These are phyloP conservation scores for Piscicola geometra DNA, from an alignment of 2,888 invertebrate species.

Conservation along the genomic window DNA sequence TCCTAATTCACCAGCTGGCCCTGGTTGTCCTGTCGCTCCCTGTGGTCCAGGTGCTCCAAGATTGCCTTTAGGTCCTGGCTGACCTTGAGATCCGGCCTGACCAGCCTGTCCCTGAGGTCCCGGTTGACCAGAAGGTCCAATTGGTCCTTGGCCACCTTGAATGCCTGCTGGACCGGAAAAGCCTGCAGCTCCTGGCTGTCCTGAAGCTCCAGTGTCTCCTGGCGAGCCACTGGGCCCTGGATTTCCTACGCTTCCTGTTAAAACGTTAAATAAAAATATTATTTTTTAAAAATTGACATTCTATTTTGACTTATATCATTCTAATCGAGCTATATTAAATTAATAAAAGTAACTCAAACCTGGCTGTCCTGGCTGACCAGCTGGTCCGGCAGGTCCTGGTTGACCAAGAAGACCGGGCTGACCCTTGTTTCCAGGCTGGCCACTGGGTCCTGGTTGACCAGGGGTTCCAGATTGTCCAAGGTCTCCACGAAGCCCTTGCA, in stretches of 20 bases:
- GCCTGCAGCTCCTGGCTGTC: constrained; percentile 28
- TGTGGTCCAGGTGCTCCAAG: neutral
- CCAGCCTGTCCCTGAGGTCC: constrained; percentile 47
- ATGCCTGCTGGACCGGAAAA: constrained; percentile 35
- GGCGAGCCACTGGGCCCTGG: neutral
- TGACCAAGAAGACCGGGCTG: neutral
- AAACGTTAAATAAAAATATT: too few relatives aligned
- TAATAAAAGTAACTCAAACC: neutral
- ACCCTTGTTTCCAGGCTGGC: constrained; percentile 26
- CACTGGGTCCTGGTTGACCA: constrained; percentile 35
- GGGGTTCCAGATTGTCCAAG: constrained; percentile 24
- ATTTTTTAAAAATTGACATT: neutral
- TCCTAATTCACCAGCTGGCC: neutral
- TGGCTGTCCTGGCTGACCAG: constrained; percentile 11
- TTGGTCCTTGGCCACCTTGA: constrained; percentile 29
- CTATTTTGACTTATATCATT: neutral
- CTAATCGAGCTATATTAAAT: neutral
- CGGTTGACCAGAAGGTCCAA: constrained; percentile 40
- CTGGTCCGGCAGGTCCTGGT: constrained; percentile 10
- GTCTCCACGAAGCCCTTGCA: constrained; percentile 53
- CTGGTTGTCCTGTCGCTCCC: constrained; percentile 10
- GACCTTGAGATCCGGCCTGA: constrained; percentile 29
- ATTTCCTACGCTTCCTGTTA: neutral
- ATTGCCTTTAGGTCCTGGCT: neutral
- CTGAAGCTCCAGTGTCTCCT: constrained; percentile 31